phyloP scores from a whole-genome alignment of 2,797 vertebrate species.

The Champsocephalus gunnari region DNA sequence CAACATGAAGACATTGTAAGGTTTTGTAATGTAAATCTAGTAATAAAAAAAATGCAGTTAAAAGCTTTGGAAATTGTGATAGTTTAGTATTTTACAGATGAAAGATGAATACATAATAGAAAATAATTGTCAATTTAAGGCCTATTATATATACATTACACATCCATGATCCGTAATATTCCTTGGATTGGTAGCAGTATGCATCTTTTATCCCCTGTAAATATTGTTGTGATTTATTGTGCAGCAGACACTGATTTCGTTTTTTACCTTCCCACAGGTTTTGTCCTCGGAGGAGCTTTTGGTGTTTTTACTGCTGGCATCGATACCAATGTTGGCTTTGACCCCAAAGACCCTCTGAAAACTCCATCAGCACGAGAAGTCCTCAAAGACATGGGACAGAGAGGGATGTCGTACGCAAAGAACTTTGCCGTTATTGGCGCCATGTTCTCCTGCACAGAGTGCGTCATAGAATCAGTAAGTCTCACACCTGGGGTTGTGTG shows the following conservation, averaged over 20 bases:
- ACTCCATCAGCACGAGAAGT: slow-evolving; percentile 95
- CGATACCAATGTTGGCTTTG: slow-evolving; percentile 95
- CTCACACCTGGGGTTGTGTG: not conserved
- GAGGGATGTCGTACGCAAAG: slow-evolving; percentile 98
- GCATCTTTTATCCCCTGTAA: not conserved
- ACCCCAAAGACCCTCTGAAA: slow-evolving; percentile 95
- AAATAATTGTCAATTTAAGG: not conserved
- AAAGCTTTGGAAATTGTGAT: not conserved
- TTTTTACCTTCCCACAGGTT: slow-evolving; percentile 81
- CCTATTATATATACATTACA: not conserved
- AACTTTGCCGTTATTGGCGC: slow-evolving; percentile 98
- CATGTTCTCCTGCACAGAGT: slow-evolving; percentile 98
- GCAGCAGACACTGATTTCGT: not conserved
- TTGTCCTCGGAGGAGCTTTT: slow-evolving; percentile 96
- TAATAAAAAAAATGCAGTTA: not conserved
- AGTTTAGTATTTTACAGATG: not conserved
- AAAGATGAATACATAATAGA: not conserved
- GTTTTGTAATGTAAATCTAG: not conserved
- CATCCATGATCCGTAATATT: not conserved
- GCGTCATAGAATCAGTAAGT: slow-evolving; percentile 96
- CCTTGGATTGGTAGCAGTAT: not conserved
- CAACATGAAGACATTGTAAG: too few species aligned
- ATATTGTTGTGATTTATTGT: not conserved
- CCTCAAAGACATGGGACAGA: slow-evolving; percentile 97
- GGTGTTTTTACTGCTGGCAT: slow-evolving; percentile 98